Evolutionary conservation across 2,113 vertebrate species (phyloP).

Genomic region (Dromas ardeola): DNA sequence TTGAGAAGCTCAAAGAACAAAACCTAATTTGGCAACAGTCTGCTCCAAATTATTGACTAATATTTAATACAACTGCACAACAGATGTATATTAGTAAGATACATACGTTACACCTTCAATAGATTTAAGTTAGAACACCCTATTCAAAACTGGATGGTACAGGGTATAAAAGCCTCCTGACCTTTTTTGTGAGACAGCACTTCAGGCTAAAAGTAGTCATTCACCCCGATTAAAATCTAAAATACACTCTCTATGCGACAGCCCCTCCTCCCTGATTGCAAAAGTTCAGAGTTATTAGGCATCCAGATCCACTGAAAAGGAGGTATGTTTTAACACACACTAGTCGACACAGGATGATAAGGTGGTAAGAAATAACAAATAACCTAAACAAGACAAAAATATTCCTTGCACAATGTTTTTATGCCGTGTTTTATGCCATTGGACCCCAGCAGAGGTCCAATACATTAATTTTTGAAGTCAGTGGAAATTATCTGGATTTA

Average conservation of each 20-base stretch:
- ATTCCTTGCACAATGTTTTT: not conserved
- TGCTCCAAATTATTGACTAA: not conserved
- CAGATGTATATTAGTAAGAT: not conserved
- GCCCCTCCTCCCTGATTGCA: not conserved
- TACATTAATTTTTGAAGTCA: not conserved
- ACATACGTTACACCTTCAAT: not conserved
- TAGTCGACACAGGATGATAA: not conserved
- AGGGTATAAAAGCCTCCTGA: not conserved
- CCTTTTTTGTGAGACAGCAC: not conserved
- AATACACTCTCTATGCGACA: not conserved
- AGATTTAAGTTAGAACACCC: not conserved
- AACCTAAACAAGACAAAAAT: not conserved
- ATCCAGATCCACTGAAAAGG: not conserved
- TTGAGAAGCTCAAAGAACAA: not conserved
- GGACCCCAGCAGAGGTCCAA: not conserved
- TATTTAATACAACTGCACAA: not conserved
- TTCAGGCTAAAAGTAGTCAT: not conserved
- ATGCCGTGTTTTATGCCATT: not conserved
- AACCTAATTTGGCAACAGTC: not conserved
- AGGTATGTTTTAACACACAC: not conserved
- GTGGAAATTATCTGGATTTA: not conserved
- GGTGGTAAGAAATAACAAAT: not conserved
- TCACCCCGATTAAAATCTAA: not conserved
- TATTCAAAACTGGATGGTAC: not conserved
- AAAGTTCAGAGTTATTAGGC: not conserved